These are phyloP conservation scores for Virgularia gustaviana DNA, from an alignment of 92 coral and sea anemone genomes.

Conservation along the genomic window DNA sequence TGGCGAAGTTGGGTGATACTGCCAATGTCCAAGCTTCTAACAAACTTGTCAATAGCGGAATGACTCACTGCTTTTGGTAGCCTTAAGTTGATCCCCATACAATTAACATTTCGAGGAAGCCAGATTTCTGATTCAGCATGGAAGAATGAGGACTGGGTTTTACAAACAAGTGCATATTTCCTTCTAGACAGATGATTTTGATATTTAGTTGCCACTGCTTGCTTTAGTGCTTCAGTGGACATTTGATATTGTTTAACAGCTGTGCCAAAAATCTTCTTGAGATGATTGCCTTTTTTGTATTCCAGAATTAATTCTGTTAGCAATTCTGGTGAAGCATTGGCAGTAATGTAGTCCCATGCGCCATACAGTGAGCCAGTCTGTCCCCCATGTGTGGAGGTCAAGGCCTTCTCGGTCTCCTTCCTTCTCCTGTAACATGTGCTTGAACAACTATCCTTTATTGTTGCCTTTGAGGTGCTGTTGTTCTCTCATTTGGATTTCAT, in stretches of 20 bases:
- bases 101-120: slow-evolving; percentile 55
- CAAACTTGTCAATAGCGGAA: slow-evolving; percentile 56
- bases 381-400: slow-evolving; percentile 59
- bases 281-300: slow-evolving; percentile 49
- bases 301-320: slow-evolving; percentile 43
- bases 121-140: slow-evolving; percentile 52
- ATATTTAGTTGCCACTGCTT: slow-evolving; percentile 28
- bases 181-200: slow-evolving; percentile 29
- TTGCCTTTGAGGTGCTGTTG: slow-evolving; percentile 24
- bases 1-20: slow-evolving; percentile 47
- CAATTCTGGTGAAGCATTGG: slow-evolving; percentile 61
- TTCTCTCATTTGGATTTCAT: slow-evolving; percentile 42
- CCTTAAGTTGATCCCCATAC: slow-evolving; percentile 50
- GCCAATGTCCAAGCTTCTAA: slow-evolving; percentile 45
- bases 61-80: slow-evolving; percentile 41
- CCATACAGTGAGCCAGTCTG: slow-evolving; percentile 54
- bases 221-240: too few relatives aligned
- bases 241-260: slow-evolving; percentile 33
- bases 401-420: slow-evolving; percentile 54
- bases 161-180: slow-evolving; percentile 44
- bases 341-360: slow-evolving; percentile 61
- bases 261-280: slow-evolving; percentile 44
- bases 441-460: slow-evolving; percentile 37
- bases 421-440: slow-evolving; percentile 57
- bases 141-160: slow-evolving; percentile 57